These are phyloP conservation scores for Ceratitis capitata DNA, from an alignment of 1,140 invertebrate genomes.

Conservation along the genomic window DNA sequence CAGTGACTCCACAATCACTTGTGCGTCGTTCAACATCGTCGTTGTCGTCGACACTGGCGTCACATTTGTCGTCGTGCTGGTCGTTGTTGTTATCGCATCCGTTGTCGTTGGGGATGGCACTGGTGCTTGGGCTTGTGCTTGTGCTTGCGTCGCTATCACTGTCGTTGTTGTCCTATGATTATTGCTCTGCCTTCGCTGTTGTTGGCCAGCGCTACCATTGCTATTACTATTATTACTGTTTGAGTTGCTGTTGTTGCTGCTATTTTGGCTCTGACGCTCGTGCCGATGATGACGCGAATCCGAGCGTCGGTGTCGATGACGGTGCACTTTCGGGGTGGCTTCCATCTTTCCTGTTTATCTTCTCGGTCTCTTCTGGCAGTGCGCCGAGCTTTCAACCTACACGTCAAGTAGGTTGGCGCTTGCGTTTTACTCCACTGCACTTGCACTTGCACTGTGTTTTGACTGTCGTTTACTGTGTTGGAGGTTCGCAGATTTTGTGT, in stretches of 20 bases:
- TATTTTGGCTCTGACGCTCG: slow-evolving; percentile 50
- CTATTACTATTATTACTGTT: slow-evolving; percentile 45
- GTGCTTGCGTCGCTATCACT: background rate
- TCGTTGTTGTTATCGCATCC: background rate
- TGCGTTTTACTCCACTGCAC: slow-evolving; percentile 19
- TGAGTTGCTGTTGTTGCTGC: background rate
- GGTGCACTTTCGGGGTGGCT: slow-evolving; percentile 59
- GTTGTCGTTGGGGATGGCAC: background rate
- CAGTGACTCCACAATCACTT: background rate
- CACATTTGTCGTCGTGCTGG: background rate
- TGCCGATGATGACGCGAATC: slow-evolving; percentile 50
- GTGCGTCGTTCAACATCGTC: background rate
- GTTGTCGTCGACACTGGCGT: background rate
- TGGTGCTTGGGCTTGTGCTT: background rate
- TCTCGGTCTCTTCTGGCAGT: background rate
- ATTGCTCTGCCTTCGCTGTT: slow-evolving; percentile 43
- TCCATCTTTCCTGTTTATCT: slow-evolving; percentile 48
- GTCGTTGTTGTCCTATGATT: background rate
- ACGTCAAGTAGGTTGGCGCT: background rate
- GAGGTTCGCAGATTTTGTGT: slow-evolving; percentile 36
- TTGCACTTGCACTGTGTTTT: slow-evolving; percentile 31
- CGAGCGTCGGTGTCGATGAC: slow-evolving; percentile 60
- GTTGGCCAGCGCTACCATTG: slow-evolving; percentile 43
- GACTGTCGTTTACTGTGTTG: background rate
- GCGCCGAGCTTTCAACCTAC: background rate